Evolutionary conservation across 2,113 vertebrate genomes (phyloP).

Genomic region (Sapajus apella): DNA sequence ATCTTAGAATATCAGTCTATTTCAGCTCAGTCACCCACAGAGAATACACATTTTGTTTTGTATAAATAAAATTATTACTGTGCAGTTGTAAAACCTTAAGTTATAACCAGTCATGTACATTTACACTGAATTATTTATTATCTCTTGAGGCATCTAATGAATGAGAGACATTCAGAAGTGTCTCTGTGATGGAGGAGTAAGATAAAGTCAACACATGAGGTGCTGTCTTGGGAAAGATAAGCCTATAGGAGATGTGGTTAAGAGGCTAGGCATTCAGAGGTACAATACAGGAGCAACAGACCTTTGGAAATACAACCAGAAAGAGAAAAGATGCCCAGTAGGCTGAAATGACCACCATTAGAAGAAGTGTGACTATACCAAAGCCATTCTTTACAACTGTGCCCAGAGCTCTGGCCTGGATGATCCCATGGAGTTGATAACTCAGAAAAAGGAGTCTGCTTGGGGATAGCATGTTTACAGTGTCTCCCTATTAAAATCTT

Average conservation of each 20-base stretch:
- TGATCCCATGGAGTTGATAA: not conserved
- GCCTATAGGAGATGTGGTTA: not conserved
- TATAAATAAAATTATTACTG: not conserved
- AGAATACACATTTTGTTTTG: not conserved
- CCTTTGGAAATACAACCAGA: not conserved
- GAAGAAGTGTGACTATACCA: not conserved
- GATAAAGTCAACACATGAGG: accelerated
- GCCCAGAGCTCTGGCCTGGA: not conserved
- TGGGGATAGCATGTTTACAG: not conserved
- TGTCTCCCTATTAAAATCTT: not conserved
- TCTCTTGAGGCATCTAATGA: not conserved
- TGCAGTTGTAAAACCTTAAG: not conserved
- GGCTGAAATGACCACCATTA: not conserved
- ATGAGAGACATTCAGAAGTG: not conserved
- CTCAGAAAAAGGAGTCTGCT: not conserved
- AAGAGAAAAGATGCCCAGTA: not conserved
- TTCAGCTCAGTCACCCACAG: not conserved
- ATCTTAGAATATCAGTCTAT: not conserved
- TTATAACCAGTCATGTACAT: not conserved
- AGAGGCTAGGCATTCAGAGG: not conserved
- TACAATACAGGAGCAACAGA: not conserved
- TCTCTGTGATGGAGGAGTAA: not conserved
- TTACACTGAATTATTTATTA: not conserved
- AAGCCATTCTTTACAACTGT: not conserved
- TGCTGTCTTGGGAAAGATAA: not conserved